A percentile compares a stretch with the other conserved stretches of the same genome.
These are phyloP conservation scores for Diplazon laetatorius DNA, from an alignment of 2,888 invertebrate species.

Conservation along the genomic window DNA sequence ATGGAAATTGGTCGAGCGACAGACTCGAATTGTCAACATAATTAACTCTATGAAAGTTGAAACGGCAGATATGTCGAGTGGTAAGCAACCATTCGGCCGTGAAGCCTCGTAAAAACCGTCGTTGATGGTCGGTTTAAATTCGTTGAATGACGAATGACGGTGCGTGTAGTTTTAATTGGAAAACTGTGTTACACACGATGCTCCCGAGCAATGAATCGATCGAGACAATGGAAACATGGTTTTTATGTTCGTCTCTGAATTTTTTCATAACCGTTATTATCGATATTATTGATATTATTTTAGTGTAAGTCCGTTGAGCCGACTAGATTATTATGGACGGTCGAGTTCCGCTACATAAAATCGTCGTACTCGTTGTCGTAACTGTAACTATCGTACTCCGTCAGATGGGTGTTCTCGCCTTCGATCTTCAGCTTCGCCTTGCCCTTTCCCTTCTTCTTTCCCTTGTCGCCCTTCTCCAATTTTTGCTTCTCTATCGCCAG, in stretches of 20 bases:
- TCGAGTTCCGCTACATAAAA: slow-evolving; percentile 88
- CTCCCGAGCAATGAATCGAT: background rate
- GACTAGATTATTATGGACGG: slow-evolving; percentile 60
- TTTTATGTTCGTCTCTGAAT: slow-evolving; percentile 26
- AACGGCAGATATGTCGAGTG: background rate
- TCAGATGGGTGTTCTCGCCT: slow-evolving; percentile 88
- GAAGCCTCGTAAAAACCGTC: background rate
- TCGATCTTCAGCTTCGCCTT: slow-evolving; percentile 91
- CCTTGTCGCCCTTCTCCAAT: slow-evolving; percentile 91
- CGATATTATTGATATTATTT: slow-evolving; percentile 39
- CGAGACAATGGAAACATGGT: slow-evolving; percentile 26
- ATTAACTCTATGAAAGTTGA: background rate
- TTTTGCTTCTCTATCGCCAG: slow-evolving; percentile 94
- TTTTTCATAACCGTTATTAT: slow-evolving; percentile 42
- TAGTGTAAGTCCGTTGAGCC: slow-evolving; percentile 61
- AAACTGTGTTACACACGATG: slow-evolving; percentile 10
- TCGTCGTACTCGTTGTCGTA: slow-evolving; percentile 89
- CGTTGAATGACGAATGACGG: slow-evolving; percentile 26
- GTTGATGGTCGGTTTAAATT: slow-evolving; percentile 2
- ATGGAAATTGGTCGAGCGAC: background rate
- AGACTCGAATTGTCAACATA: background rate
- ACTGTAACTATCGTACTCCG: slow-evolving; percentile 86
- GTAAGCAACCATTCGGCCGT: background rate
- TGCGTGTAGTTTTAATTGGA: slow-evolving; percentile 10
- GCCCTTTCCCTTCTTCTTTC: slow-evolving; percentile 91